Base-by-base conservation (phyloP, 2,113 vertebrate genomes). In the Prietella phreatophila region DNA sequence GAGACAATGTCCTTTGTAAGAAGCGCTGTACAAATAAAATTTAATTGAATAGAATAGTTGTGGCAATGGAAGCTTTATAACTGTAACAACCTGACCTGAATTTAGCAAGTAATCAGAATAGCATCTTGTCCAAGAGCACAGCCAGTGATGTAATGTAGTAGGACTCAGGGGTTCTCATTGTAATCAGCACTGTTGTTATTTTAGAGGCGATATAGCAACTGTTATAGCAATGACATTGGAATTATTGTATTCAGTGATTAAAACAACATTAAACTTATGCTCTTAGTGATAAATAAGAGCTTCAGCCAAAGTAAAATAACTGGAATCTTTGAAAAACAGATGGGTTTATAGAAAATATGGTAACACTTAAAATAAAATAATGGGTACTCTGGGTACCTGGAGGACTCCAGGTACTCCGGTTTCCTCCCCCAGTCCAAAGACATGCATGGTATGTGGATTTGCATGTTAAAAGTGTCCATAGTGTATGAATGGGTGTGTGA, bases 41-140 rank as follows among this genome's bases (percentile, higher is more conserved):
- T 42, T 42, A 42, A 42, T 42, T 42, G 2, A 42, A 42, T 42
- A 5, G 42, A 42, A 42, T 42, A 42, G 42, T 58, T 78, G 61
- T 69, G 65, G 61, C 61, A 65, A 10, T 73, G 30, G 50, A 56
- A 73, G 89, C 75, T 93, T 90, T 86, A 88, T 91, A 84, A 82
- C 80, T 86, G 79, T 92, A 92, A 92, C 93, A 91, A 92, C n/a
- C n/a, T n/a, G n/a, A n/a, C n/a, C n/a, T n/a, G n/a, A n/a, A n/a
- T 36, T 55, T 90, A 84, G 83, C 85, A 81, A 88, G 89, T n/a
- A 79, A 92, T 89, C 80, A 83, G 73, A 91, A 73, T 27, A 87
- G 79, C 87, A 36, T 84, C 87, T 90, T 92, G 90, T 92, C 87
- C 88, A 39, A 50, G 85, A 85, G 56, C 82, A 84, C 39, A 84